Evolutionary conservation across 2,113 vertebrate genomes (phyloP).

Genomic region (Ellobius talpinus): DNA sequence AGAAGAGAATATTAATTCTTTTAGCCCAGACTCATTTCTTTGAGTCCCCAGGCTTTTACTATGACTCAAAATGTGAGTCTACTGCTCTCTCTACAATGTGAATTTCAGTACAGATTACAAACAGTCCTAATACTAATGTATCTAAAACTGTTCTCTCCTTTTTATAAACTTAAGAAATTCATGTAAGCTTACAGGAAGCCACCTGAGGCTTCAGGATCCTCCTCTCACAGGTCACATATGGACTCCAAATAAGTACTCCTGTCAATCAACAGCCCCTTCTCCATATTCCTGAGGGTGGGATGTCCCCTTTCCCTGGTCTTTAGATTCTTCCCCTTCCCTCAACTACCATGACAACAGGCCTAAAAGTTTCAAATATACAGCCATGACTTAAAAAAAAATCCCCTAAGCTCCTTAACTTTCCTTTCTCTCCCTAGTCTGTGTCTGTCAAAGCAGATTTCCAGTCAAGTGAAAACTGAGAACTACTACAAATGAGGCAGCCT

Average conservation of each 20-base stretch:
- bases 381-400: background rate
- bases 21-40: background rate
- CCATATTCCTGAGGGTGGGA: background rate
- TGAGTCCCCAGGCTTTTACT: background rate
- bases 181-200: background rate
- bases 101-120: background rate
- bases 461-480: background rate
- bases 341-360: background rate
- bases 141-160: background rate
- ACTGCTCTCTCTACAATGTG: background rate
- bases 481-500: background rate
- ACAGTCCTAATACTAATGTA: background rate
- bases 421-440: background rate
- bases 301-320: background rate
- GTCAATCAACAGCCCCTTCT: background rate
- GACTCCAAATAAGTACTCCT: background rate
- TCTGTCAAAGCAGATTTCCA: background rate
- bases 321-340: background rate
- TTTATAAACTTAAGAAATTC: background rate
- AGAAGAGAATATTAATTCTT: background rate
- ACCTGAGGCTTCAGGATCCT: background rate
- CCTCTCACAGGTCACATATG: background rate
- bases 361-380: background rate
- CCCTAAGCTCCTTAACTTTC: background rate
- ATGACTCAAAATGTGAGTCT: background rate